These are phyloP conservation scores for Microcaecilia unicolor DNA, from an alignment of 2,797 vertebrate species.

Conservation along the genomic window DNA sequence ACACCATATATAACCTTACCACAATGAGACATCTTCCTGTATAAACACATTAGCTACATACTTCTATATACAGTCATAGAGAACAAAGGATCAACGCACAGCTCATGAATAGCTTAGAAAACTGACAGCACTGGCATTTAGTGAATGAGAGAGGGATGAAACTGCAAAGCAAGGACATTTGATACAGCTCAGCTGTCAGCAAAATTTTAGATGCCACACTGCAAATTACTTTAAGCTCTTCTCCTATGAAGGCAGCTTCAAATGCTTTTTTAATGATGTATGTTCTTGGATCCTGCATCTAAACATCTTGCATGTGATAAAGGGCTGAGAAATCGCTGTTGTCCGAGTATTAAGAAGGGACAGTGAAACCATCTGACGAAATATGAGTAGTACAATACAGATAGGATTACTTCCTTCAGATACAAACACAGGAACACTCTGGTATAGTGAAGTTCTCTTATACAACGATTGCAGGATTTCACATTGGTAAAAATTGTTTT, in stretches of 20 bases:
- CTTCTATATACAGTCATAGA: neutral
- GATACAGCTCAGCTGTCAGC: accelerated
- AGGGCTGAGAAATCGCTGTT: conserved; percentile 1
- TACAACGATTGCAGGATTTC: conserved; percentile 2
- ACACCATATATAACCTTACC: too few species aligned
- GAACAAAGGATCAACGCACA: neutral
- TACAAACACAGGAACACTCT: neutral
- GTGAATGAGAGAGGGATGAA: conserved; percentile 2
- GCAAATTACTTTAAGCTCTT: accelerated
- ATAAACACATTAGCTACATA: neutral
- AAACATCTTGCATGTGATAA: neutral
- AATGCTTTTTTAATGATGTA: too few species aligned
- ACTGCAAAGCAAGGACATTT: neutral
- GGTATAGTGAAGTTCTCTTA: neutral
- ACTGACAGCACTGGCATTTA: conserved; percentile 21
- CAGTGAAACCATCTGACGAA: conserved; percentile 44
- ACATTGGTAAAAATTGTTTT: too few species aligned
- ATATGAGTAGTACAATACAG: conserved; percentile 31
- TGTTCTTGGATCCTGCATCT: neutral
- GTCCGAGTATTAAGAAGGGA: conserved; percentile 30
- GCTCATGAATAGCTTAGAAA: neutral
- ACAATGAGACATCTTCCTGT: too few species aligned
- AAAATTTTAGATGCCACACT: accelerated
- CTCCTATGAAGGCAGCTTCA: neutral
- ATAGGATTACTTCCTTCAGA: conserved; percentile 38